Percentiles rank a stretch among this genome's conserved stretches.
phyloP scores from a whole-genome alignment of 2,888 invertebrate species.

The Thelaira solivaga region DNA sequence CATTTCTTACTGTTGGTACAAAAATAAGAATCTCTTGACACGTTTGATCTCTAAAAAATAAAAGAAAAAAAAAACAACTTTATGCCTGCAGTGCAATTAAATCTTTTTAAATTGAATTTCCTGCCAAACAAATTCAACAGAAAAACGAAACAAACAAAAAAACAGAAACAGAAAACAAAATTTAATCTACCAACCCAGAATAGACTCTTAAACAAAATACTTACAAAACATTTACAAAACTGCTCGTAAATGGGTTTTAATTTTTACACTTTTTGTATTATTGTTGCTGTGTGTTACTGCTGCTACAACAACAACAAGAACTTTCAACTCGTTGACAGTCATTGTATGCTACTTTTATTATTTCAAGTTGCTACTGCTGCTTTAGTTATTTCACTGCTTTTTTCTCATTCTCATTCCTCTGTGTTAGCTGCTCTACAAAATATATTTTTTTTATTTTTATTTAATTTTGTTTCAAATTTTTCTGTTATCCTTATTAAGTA shows the following conservation, averaged over 20 bases:
- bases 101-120: slow-evolving; percentile 52
- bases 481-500: slow-evolving; percentile 41
- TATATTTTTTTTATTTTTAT: background rate
- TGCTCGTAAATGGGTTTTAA: slow-evolving; percentile 55
- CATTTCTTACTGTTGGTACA: background rate
- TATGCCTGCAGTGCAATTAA: slow-evolving; percentile 43
- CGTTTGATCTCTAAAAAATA: slow-evolving; percentile 4
- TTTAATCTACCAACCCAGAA: background rate
- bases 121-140: slow-evolving; percentile 43
- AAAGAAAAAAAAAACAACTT: slow-evolving; percentile 5
- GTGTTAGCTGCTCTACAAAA: background rate
- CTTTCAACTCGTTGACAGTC: slow-evolving; percentile 59
- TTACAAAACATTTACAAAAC: slow-evolving; percentile 49
- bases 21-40: background rate
- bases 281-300: slow-evolving; percentile 14
- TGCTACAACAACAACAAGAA: slow-evolving; percentile 13
- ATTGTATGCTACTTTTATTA: slow-evolving; percentile 47
- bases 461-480: slow-evolving; percentile 25
- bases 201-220: background rate
- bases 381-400: background rate
- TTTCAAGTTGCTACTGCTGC: slow-evolving; percentile 32
- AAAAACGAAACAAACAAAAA: too few relatives aligned
- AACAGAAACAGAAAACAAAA: background rate
- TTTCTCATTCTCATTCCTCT: background rate
- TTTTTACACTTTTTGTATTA: slow-evolving; percentile 45